Evolutionary conservation across 2,797 vertebrate species (phyloP), one percentile per base, ranked within the genome.

Genomic region (Acrocephalus scirpaceus): DNA sequence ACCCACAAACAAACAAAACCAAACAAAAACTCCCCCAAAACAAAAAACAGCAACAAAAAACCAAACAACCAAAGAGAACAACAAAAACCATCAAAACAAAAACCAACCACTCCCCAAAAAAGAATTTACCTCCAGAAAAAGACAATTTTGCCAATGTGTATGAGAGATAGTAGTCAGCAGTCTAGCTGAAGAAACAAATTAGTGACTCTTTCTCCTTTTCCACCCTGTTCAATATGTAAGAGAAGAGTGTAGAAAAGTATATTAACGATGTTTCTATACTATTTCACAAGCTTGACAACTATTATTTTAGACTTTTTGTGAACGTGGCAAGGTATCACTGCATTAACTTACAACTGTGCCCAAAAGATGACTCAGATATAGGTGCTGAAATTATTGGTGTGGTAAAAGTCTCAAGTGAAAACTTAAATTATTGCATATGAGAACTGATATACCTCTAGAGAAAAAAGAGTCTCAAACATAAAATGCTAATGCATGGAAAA

Each of bases 51-150:
- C 13, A 70, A 16, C 1, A 76, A 34, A 40, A 53, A 26, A 44
- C 14, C 14, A 44, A 44, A 44, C 16, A n/a, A 60, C 8, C 11
- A 65, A 45, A 16, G 10, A 56, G 10, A 21, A 17, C 14, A 70
- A 17, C 2, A 77, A 44, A 42, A 53, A 21, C 1, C 7, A 4
- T 8, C 11, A 32, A 47, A 38, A 5, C 1, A 16, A 20, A 56
- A 13, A 4, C 2, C 6, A 53, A 48, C 3, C 17, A 56, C 3
- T 2, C 8, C 7, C 4, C 2, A 3, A 18, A 16, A 32, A 61
- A 16, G 19, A 53, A 50, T 11, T 47, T 30, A 26, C 6, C 7
- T 85, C 10, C 29, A 47, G 38, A 29, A 61, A 57, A 80, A 48
- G 3, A 40, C 1, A 12, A 40, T 80, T 71, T 77, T 71, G 17